These are phyloP conservation scores for Oncorhynchus tshawytscha DNA, from an alignment of 2,113 vertebrate species.

Conservation along the genomic window DNA sequence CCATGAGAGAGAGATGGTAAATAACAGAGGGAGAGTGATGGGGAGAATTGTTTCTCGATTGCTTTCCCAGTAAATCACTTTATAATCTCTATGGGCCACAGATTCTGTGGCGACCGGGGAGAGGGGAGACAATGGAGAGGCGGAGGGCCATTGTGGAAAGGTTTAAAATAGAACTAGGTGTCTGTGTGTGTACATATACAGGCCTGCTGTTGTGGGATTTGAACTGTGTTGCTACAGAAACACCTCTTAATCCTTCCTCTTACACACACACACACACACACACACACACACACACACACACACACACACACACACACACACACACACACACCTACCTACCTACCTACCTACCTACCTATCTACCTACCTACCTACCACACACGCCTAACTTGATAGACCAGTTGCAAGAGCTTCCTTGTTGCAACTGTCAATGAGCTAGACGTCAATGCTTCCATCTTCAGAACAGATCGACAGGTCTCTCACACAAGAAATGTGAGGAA, in stretches of 20 bases:
- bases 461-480: not conserved
- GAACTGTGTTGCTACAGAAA: not conserved
- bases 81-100: slow-evolving; percentile 53
- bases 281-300: not conserved
- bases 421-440: not conserved
- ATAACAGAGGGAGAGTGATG: not conserved
- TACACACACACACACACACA: not conserved
- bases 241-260: slow-evolving; percentile 26
- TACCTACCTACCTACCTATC: too few relatives aligned
- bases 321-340: too few relatives aligned
- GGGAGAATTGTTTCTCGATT: slow-evolving; percentile 24
- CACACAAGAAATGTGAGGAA: too few relatives aligned
- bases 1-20: slow-evolving; percentile 2
- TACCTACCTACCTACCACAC: too few relatives aligned
- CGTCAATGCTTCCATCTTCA: not conserved
- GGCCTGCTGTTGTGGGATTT: slow-evolving; percentile 35
- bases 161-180: slow-evolving; percentile 22
- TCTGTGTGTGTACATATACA: slow-evolving; percentile 1
- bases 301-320: too few relatives aligned
- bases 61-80: slow-evolving; percentile 43
- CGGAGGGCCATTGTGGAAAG: slow-evolving; percentile 18
- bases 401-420: too few relatives aligned
- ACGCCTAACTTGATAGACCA: too few relatives aligned
- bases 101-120: slow-evolving; percentile 48
- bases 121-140: slow-evolving; percentile 24